Percentiles rank a stretch among this genome's conserved stretches.
Evolutionary conservation across 1,140 invertebrate genomes (phyloP).

Genomic region (Drosophila navojoa): DNA sequence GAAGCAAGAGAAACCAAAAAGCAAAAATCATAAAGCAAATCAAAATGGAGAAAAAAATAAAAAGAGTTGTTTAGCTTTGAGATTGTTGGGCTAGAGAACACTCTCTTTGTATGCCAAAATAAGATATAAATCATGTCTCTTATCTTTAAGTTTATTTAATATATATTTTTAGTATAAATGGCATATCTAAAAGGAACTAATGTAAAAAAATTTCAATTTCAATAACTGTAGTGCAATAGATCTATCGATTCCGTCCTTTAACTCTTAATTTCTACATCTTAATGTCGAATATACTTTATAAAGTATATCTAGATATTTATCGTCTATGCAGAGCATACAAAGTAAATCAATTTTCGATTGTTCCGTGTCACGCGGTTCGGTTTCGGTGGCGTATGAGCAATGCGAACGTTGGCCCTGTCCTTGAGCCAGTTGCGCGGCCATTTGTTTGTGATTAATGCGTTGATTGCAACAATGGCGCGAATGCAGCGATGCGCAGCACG

Average conservation of each 20-base stretch:
- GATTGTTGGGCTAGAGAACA: background rate
- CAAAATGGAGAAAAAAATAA: conserved; percentile 3
- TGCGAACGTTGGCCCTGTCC: conserved; percentile 41
- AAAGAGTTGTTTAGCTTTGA: background rate
- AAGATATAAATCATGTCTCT: too few species aligned
- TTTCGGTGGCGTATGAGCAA: conserved; percentile 27
- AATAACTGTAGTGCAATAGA: too few species aligned
- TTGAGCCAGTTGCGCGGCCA: conserved; percentile 66
- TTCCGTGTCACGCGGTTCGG: background rate
- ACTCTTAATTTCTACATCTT: too few species aligned
- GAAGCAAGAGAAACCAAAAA: conserved; percentile 12
- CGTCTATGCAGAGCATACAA: background rate
- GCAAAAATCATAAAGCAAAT: conserved; percentile 21
- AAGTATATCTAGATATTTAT: too few species aligned
- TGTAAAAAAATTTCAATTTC: too few species aligned
- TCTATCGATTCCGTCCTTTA: too few species aligned
- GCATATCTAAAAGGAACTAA: too few species aligned
- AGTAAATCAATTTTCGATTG: background rate
- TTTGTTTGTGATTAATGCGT: conserved; percentile 74
- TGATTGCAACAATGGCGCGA: conserved; percentile 52
- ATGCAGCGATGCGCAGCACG: conserved; percentile 65
- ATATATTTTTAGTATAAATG: too few species aligned
- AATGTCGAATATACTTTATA: too few species aligned
- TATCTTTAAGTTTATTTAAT: too few species aligned
- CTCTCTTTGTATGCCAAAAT: background rate